These are phyloP conservation scores for Chloromyia formosa DNA, from an alignment of 2,888 invertebrate genomes.

Conservation along the genomic window DNA sequence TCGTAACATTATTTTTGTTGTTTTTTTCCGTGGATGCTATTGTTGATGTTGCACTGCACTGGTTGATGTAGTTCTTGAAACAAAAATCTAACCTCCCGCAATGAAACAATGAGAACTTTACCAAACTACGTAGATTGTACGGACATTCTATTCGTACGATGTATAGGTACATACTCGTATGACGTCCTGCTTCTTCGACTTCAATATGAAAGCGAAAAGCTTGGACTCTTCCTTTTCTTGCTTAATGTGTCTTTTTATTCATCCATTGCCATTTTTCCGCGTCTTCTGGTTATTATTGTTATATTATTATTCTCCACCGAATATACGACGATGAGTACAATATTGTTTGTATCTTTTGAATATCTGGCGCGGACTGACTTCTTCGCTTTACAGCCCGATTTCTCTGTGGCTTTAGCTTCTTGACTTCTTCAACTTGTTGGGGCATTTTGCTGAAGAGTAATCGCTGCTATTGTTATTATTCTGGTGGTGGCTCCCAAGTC, in stretches of 20 bases:
- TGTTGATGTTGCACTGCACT: conserved; percentile 3
- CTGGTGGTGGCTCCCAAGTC: conserved; percentile 42
- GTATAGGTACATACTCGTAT: not conserved
- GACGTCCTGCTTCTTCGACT: not conserved
- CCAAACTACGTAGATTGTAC: not conserved
- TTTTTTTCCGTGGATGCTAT: conserved; percentile 5
- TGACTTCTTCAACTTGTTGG: conserved; percentile 41
- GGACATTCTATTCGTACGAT: not conserved
- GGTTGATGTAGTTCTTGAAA: not conserved
- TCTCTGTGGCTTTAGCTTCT: not conserved
- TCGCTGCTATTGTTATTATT: conserved; percentile 43
- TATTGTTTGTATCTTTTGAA: conserved; percentile 28
- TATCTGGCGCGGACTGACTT: conserved; percentile 32
- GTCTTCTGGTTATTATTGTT: conserved; percentile 21
- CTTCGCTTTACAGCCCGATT: not conserved
- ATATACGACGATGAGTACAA: conserved; percentile 29
- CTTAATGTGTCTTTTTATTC: not conserved
- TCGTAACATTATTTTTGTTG: not conserved
- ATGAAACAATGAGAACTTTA: conserved; percentile 34
- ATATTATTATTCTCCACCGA: too few species aligned
- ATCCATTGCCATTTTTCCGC: conserved; percentile 7
- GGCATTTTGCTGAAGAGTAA: conserved; percentile 30
- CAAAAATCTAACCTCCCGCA: conserved; percentile 41
- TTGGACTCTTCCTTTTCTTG: too few species aligned
- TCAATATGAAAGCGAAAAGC: not conserved